Conservation (phyloP, 2,797 vertebrate genomes). For the Ctenopoma multispine region DNA sequence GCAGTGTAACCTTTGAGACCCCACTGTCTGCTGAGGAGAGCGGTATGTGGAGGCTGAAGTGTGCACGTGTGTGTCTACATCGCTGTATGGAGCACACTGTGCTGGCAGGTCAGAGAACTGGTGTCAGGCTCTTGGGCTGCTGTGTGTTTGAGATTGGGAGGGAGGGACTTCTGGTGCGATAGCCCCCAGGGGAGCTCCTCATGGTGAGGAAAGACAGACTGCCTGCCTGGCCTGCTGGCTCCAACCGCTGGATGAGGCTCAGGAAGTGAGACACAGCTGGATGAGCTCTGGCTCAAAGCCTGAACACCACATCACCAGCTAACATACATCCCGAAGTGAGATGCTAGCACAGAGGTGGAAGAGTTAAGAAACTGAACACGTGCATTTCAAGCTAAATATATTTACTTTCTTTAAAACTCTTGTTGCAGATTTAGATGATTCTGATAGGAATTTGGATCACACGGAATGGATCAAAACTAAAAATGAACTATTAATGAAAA, state of each 20-base stretch:
- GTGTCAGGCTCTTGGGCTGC: constrained; percentile 67
- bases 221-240: constrained; percentile 41
- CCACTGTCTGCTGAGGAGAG: constrained; percentile 65
- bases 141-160: constrained; percentile 41
- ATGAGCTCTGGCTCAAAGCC: constrained; percentile 48
- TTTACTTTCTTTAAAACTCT: background rate
- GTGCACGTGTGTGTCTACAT: constrained; percentile 43
- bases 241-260: constrained; percentile 57
- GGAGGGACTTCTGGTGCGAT: constrained; percentile 44
- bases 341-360: constrained; percentile 5
- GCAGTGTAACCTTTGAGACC: constrained; percentile 75
- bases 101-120: constrained; percentile 63
- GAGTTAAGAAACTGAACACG: background rate
- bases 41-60: constrained; percentile 35
- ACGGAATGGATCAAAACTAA: constrained; percentile 11
- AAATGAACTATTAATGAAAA: constrained; percentile 20
- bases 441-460: background rate
- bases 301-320: constrained; percentile 37
- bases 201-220: constrained; percentile 54
- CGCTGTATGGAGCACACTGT: constrained; percentile 11
- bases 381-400: background rate
- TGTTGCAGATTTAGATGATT: background rate
- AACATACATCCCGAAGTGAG: constrained; percentile 33
- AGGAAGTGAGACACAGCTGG: constrained; percentile 61
- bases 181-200: constrained; percentile 53